These are phyloP conservation scores for Lycocerus yunnanus DNA, from an alignment of 2,888 invertebrate species.

Conservation along the genomic window DNA sequence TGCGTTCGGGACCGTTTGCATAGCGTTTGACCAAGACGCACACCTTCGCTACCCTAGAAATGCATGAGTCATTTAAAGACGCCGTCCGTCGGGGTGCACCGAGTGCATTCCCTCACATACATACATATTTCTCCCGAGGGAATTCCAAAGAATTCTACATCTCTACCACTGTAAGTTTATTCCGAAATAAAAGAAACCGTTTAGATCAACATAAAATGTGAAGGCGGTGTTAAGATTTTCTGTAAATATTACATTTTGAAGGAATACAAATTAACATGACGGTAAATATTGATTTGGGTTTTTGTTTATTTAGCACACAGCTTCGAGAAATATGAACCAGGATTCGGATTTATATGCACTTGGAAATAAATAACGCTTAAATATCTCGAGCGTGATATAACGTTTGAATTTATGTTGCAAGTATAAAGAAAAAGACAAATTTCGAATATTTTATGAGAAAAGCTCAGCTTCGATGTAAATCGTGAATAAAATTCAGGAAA, in stretches of 20 bases:
- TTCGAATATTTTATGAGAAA: neutral
- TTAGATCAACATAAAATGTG: neutral
- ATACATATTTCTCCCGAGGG: constrained; percentile 11
- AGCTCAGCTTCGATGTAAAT: neutral
- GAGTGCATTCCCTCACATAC: constrained; percentile 22
- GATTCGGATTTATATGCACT: neutral
- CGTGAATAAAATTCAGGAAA: neutral
- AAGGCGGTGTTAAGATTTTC: neutral
- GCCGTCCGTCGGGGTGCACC: constrained; percentile 11
- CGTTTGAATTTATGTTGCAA: neutral
- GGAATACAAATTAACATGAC: neutral
- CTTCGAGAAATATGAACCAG: neutral
- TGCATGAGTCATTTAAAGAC: constrained; percentile 25
- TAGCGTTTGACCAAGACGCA: neutral
- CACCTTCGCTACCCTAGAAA: constrained; percentile 17
- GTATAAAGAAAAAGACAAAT: neutral
- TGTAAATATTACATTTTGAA: neutral
- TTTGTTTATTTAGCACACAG: neutral
- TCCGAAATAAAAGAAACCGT: neutral
- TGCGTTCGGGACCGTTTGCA: constrained; percentile 9
- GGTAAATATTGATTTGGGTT: neutral
- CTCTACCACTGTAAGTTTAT: constrained; percentile 11
- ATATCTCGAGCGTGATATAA: neutral
- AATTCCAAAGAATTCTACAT: constrained; percentile 17
- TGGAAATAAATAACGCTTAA: neutral